Base-by-base conservation (phyloP, 2,797 vertebrate species). In the Diceros bicornis region DNA sequence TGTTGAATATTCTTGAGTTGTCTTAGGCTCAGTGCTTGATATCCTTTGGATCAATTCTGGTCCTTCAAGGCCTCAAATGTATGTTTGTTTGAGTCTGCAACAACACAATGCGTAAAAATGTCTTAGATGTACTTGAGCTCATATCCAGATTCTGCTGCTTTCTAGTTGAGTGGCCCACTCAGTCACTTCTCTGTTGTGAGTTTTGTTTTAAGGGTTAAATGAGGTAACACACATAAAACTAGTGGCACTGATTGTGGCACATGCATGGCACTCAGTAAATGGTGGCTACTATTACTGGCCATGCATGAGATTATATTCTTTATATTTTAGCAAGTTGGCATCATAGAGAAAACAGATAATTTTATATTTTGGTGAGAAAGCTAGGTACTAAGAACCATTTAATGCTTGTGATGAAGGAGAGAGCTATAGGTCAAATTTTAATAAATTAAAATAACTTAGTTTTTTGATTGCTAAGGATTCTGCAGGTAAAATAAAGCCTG, bases 341-440 rank as follows among this genome's bases (percentile, higher is more conserved):
- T 69, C 9, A 17, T 68, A 62, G 77, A 61, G 34, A 93, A 96
- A 87, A 77, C 27, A n/a, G 29, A 32, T n/a, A 21, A 37, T 91
- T 72, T 96, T 92, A 16, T 12, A 74, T 85, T 83, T 86, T 69
- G n/a, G 27, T 84, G n/a, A 84, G 75, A 66, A 91, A 61, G 79
- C 21, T 32, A 62, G 44, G 17, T 55, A 23, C 34, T 44, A 61
- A 79, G 69, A 87, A 77, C 21, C 21, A 29, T 64, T 92, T 74
- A 71, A 72, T 92, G 47, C 50, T 69, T 61, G 21, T 93, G 91
- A 64, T 66, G 72, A 37, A n/a, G 18, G 68, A 86, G 55, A 87
- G 27, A 93, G 6, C 59, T 68, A 1, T 82, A 57, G 90, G 66
- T 84, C 41, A 95, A 68, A 75, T 86, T 64, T 74, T 82, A 88